Conservation (phyloP, 2,888 invertebrate species). For the Noctua janthina region DNA sequence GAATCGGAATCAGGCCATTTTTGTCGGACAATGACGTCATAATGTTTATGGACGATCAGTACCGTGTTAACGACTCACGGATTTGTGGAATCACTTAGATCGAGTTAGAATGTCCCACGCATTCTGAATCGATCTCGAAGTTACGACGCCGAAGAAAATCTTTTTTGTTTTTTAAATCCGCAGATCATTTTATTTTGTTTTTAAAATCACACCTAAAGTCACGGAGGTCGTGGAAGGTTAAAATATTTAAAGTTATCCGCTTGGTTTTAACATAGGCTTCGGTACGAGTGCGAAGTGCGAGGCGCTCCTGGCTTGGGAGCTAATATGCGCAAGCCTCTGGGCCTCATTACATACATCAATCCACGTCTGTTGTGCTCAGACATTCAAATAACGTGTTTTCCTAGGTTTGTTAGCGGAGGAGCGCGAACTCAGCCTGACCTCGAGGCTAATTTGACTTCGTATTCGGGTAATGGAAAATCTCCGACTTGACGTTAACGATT, state of each 20-base stretch:
- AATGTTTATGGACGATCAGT: slow-evolving; percentile 33
- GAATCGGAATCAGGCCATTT: slow-evolving; percentile 40
- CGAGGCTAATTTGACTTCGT: slow-evolving; percentile 76
- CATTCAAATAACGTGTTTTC: slow-evolving; percentile 71
- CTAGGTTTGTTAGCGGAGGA: slow-evolving; percentile 75
- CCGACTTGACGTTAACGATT: slow-evolving; percentile 71
- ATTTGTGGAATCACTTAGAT: slow-evolving; percentile 54
- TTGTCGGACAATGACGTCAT: slow-evolving; percentile 41
- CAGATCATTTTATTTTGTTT: slow-evolving; percentile 43
- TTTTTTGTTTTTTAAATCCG: slow-evolving; percentile 31
- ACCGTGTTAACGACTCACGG: slow-evolving; percentile 49
- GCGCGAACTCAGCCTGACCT: slow-evolving; percentile 75
- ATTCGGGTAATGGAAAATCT: slow-evolving; percentile 78
- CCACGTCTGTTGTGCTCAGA: slow-evolving; percentile 61
- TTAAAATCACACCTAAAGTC: slow-evolving; percentile 20
- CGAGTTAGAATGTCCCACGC: slow-evolving; percentile 43
- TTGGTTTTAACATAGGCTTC: slow-evolving; percentile 21
- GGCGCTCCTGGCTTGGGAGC: slow-evolving; percentile 12
- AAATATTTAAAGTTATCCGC: slow-evolving; percentile 49
- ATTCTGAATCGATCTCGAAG: slow-evolving; percentile 32
- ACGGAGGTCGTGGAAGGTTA: slow-evolving; percentile 41
- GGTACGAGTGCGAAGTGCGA: slow-evolving; percentile 5
- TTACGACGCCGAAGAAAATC: slow-evolving; percentile 24
- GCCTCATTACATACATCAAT: slow-evolving; percentile 64
- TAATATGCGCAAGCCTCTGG: slow-evolving; percentile 31